Percentiles rank a stretch among this genome's conserved stretches.
phyloP scores from a whole-genome alignment of 2,113 vertebrate species.

The Apeltes quadracus region DNA sequence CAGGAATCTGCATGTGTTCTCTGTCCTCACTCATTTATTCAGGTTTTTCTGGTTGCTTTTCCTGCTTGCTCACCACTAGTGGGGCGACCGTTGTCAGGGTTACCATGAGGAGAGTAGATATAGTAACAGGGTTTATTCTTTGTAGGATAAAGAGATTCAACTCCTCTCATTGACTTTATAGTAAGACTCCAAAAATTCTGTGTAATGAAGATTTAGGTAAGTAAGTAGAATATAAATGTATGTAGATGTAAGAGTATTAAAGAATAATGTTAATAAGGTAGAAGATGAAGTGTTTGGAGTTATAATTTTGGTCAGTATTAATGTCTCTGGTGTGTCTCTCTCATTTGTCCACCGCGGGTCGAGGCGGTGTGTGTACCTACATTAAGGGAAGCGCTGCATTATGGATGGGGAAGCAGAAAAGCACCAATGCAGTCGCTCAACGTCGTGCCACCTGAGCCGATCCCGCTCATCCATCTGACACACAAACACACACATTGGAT shows the following conservation, averaged over 20 bases:
- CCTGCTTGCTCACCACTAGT: background rate
- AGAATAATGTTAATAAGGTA: background rate
- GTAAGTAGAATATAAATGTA: background rate
- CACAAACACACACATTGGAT: background rate
- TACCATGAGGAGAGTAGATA: too few relatives aligned
- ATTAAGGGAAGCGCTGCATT: conserved; percentile 65
- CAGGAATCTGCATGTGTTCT: background rate
- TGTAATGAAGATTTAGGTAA: background rate
- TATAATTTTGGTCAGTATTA: background rate
- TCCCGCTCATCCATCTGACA: conserved; percentile 28
- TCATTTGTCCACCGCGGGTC: conserved; percentile 33
- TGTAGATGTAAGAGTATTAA: background rate
- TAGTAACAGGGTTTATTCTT: too few relatives aligned
- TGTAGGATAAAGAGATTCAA: background rate
- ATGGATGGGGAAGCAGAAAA: conserved; percentile 59
- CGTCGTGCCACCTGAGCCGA: conserved; percentile 49
- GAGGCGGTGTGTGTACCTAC: conserved; percentile 61
- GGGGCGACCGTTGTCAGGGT: background rate
- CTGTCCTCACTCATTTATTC: background rate
- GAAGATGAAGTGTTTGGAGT: background rate
- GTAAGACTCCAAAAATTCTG: background rate
- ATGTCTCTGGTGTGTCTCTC: background rate
- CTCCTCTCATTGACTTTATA: background rate
- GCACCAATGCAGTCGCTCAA: conserved; percentile 41
- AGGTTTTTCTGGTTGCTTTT: background rate